Conservation (phyloP, 2,797 vertebrate genomes). For the Aeoliscus strigatus region DNA sequence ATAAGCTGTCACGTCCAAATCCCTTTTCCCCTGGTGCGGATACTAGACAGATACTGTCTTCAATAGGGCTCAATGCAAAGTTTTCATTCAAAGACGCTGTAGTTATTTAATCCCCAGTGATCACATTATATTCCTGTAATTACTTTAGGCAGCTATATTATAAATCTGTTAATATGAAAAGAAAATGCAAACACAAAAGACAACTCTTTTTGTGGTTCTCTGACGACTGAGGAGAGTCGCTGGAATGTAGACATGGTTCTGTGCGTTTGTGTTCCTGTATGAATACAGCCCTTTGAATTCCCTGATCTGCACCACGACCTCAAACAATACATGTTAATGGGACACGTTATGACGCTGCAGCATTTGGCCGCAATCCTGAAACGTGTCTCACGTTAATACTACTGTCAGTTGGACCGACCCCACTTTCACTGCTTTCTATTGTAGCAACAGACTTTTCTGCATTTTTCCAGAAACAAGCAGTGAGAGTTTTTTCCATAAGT, state of each 20-base stretch:
- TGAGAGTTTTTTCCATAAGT: neutral
- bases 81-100: conserved; percentile 19
- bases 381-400: conserved; percentile 12
- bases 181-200: too few species aligned
- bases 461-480: conserved; percentile 10
- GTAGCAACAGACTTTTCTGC: conserved; percentile 34
- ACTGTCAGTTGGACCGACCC: conserved; percentile 14
- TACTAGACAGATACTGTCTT: conserved; percentile 11
- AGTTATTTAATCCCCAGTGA: conserved; percentile 5
- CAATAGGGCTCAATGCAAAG: conserved; percentile 22
- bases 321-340: conserved; percentile 51
- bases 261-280: conserved; percentile 32
- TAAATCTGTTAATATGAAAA: too few species aligned
- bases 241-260: conserved; percentile 36
- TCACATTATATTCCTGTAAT: conserved; percentile 22
- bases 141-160: conserved; percentile 6
- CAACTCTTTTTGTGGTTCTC: neutral
- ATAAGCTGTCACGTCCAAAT: conserved; percentile 40
- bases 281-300: conserved; percentile 58
- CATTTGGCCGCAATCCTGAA: conserved; percentile 39
- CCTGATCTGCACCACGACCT: conserved; percentile 36
- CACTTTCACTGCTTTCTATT: conserved; percentile 12
- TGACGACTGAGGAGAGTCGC: conserved; percentile 39
- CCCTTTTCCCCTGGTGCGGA: conserved; percentile 16
- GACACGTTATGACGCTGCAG: conserved; percentile 10